These are phyloP conservation scores for Labrus mixtus DNA, from an alignment of 2,113 vertebrate genomes.

Conservation along the genomic window DNA sequence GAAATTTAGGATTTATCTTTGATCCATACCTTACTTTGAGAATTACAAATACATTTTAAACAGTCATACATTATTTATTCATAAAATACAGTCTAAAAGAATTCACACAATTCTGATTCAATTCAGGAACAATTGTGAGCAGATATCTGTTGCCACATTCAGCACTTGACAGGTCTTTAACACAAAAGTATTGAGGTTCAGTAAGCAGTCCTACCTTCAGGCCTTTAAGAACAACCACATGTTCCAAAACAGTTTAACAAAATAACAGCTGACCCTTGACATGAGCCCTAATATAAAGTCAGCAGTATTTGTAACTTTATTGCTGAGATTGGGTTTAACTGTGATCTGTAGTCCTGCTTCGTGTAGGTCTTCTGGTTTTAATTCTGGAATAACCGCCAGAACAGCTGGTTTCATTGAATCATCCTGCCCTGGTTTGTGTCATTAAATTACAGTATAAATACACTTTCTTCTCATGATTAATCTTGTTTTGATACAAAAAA, in stretches of 20 bases:
- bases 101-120: not conserved
- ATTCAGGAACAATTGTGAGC: not conserved
- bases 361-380: conserved; percentile 27
- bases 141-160: not conserved
- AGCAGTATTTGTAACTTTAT: not conserved
- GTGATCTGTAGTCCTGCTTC: conserved; percentile 8
- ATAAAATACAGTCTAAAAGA: not conserved
- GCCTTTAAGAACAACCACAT: not conserved
- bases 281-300: not conserved
- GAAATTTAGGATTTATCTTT: too few relatives aligned
- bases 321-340: not conserved
- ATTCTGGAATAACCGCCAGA: conserved; percentile 21
- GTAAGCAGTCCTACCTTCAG: not conserved
- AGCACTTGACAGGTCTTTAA: not conserved
- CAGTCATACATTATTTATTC: not conserved
- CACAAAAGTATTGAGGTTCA: not conserved
- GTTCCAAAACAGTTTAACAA: not conserved
- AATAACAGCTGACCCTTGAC: not conserved
- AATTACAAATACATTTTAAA: not conserved
- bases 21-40: not conserved
- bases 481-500: conserved; percentile 38
- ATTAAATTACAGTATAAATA: conserved; percentile 6
- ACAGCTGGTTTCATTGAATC: conserved; percentile 43
- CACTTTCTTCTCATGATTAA: conserved; percentile 8
- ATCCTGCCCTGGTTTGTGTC: conserved; percentile 13